phyloP scores from a whole-genome alignment of 2,888 invertebrate species.

The Papilio elwesi region DNA sequence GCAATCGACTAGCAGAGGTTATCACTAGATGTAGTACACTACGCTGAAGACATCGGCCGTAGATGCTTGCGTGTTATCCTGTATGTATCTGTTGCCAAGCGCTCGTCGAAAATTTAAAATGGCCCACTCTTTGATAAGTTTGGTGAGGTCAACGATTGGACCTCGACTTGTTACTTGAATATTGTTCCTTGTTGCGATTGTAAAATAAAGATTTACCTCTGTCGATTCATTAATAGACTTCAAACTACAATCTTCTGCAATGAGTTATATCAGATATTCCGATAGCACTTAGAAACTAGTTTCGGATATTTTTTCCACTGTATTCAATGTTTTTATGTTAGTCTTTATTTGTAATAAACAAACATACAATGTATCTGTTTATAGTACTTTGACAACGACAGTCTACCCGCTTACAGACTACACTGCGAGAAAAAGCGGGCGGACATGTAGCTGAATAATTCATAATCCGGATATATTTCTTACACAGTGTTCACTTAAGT shows the following conservation, averaged over 20 bases:
- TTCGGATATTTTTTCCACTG: no score
- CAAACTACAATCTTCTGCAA: background rate
- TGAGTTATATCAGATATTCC: background rate
- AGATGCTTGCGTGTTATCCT: slow-evolving; percentile 41
- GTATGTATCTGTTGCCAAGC: slow-evolving; percentile 40
- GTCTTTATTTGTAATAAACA: no score
- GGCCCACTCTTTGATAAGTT: slow-evolving; percentile 16
- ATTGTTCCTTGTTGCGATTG: slow-evolving; percentile 13
- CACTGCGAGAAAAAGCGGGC: no score
- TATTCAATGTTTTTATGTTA: no score
- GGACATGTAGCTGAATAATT: no score
- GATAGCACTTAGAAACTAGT: no score
- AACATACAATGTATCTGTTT: no score
- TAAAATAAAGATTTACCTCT: background rate
- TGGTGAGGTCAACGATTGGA: slow-evolving; percentile 17
- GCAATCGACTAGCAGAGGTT: slow-evolving; percentile 44
- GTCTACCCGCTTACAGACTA: no score
- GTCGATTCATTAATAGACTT: background rate
- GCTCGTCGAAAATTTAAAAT: slow-evolving; percentile 1
- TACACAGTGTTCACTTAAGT: no score
- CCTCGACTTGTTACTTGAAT: no score
- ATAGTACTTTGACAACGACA: no score
- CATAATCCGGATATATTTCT: no score
- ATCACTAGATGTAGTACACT: slow-evolving; percentile 54
- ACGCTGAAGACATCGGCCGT: slow-evolving; percentile 43